A percentile compares a stretch with the other conserved stretches of the same genome.
phyloP scores from a whole-genome alignment of 2,797 vertebrate genomes.

The Hybognathus amarus region DNA sequence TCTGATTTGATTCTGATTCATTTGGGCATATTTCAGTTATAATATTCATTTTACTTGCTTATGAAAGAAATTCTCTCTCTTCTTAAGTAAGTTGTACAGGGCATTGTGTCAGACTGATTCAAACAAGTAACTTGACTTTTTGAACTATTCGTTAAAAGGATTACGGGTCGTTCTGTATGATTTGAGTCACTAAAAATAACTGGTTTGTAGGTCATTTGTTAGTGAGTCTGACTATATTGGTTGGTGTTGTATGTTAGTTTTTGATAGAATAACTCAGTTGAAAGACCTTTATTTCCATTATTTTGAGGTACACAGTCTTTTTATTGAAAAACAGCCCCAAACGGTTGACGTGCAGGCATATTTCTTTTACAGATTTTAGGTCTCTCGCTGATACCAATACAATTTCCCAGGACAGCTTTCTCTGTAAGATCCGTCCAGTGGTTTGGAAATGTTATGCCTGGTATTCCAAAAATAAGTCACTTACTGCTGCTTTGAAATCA shows the following conservation, averaged over 20 bases:
- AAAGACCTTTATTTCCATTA: not conserved
- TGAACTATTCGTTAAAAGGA: not conserved
- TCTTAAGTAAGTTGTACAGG: too few species aligned
- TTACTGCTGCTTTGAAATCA: not conserved
- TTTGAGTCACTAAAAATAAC: not conserved
- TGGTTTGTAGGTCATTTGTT: not conserved
- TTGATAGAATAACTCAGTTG: not conserved
- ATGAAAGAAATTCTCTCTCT: too few species aligned
- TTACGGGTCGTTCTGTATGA: not conserved
- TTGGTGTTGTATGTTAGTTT: not conserved
- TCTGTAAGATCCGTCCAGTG: not conserved
- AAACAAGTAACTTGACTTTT: too few species aligned
- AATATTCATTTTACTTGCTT: too few species aligned
- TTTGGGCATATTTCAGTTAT: not conserved
- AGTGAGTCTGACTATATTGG: not conserved
- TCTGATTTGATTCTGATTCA: not conserved
- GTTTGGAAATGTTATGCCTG: not conserved
- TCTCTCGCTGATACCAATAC: not conserved
- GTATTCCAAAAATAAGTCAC: not conserved
- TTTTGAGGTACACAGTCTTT: not conserved
- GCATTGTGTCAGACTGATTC: too few species aligned
- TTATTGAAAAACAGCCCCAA: not conserved
- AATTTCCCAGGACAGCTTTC: not conserved
- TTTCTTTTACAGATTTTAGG: not conserved
- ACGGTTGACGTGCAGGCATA: not conserved